Evolutionary conservation across 2,888 invertebrate genomes (phyloP).

Genomic region (Tachina grossa): DNA sequence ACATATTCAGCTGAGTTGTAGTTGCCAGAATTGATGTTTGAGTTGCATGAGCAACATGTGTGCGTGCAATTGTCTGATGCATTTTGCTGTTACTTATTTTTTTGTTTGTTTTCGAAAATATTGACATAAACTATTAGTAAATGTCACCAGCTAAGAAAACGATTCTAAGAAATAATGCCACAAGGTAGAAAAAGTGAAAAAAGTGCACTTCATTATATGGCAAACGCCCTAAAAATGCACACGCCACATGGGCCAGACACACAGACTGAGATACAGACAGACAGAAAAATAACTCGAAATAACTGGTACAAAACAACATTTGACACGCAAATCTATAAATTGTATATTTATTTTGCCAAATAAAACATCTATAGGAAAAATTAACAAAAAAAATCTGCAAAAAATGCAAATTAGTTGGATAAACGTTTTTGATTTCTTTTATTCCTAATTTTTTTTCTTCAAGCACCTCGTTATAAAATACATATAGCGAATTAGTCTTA

Average conservation of each 20-base stretch:
- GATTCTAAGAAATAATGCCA: conserved; percentile 10
- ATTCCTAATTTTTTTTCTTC: conserved; percentile 4
- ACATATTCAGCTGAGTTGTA: conserved; percentile 49
- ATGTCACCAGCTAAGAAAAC: conserved; percentile 60
- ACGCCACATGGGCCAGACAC: not conserved
- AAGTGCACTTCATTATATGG: conserved; percentile 38
- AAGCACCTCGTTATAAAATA: not conserved
- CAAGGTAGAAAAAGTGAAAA: not conserved
- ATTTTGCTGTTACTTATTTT: not conserved
- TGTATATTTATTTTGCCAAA: conserved; percentile 29
- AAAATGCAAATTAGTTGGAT: conserved; percentile 64
- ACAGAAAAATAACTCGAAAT: conserved; percentile 29
- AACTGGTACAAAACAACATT: conserved; percentile 70
- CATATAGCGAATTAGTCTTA: not conserved
- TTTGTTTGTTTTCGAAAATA: not conserved
- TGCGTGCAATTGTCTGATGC: conserved; percentile 3
- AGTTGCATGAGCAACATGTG: conserved; percentile 15
- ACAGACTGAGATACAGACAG: not conserved
- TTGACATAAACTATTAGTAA: conserved; percentile 74
- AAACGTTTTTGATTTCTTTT: not conserved
- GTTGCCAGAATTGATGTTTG: not conserved
- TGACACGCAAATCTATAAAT: conserved; percentile 65
- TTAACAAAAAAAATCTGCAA: conserved; percentile 20
- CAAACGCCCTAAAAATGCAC: conserved; percentile 63
- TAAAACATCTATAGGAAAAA: not conserved